Evolutionary conservation across 1,140 invertebrate genomes (phyloP), one percentile per base, ranked within the genome.

Genomic region (Drosophila nannoptera): DNA sequence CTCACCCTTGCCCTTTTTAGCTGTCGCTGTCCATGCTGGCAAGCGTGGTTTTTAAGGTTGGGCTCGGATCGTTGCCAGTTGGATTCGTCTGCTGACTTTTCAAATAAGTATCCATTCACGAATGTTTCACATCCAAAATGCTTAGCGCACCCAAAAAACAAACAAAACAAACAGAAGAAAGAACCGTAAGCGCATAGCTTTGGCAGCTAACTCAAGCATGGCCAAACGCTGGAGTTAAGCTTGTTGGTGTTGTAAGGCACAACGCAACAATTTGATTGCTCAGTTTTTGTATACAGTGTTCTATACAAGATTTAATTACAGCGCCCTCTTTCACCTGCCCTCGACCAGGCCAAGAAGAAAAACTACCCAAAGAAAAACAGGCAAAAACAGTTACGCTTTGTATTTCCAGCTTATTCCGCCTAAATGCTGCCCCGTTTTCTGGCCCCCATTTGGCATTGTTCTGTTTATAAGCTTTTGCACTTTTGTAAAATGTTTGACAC

Each of bases 401-500:
- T 84, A 75, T 77, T 78, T 77, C 46, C 66, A 65, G 67, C 71
- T 67, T 69, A 68, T 68, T 59, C 66, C 55, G 65, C 66, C 80
- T 83, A 86, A 83, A 86, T 65, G 63, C 55, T 72, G 80, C 69
- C 73, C 81, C 77, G 77, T 84, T 84, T 71, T 54, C 70, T 81
- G 81, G 69, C 81, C 80, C 73, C 69, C 73, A 80, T 86, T 84
- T 70, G 69, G 76, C 73, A 81, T 86, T 83, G 77, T 83, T 86
- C 81, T 86, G 81, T 68, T 64, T 65, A 68, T 58, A 66, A 73
- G 65, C 78, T 43, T 83, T 77, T 67, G 75, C 80, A 83, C 80
- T 78, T 73, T 77, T 74, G 54, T 75, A 72, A 86, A 84, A 81
- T 75, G 77, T 84, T 84, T 81, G 81, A 84, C 81, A 84, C 81